Conservation (phyloP, 2,113 vertebrate species). For the Plotosus lineatus region DNA sequence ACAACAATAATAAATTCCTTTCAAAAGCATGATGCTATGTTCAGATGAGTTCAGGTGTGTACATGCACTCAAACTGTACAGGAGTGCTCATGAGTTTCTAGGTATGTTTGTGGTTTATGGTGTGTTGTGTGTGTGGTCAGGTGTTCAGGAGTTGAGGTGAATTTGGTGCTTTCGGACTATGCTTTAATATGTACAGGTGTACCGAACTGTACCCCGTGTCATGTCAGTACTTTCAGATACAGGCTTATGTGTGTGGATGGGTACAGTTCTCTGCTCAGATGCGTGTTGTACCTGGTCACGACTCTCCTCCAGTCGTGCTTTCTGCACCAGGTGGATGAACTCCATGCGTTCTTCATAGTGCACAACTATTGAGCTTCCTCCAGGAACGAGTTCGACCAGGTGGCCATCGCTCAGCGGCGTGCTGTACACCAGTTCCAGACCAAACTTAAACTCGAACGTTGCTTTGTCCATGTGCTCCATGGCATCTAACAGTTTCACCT, state of each 20-base stretch:
- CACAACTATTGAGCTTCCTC: conserved; percentile 79
- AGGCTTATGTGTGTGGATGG: neutral
- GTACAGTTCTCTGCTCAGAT: neutral
- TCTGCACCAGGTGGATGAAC: conserved; percentile 88
- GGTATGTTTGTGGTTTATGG: neutral
- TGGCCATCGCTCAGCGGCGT: conserved; percentile 87
- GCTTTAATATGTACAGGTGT: neutral
- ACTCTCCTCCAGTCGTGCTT: conserved; percentile 88
- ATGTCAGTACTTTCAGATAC: no score
- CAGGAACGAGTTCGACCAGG: conserved; percentile 86
- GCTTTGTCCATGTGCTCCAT: conserved; percentile 96
- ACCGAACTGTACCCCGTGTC: neutral
- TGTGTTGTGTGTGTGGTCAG: neutral
- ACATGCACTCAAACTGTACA: neutral
- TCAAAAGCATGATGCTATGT: neutral
- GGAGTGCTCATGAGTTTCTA: neutral
- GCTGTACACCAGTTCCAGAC: conserved; percentile 90
- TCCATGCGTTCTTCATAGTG: conserved; percentile 85
- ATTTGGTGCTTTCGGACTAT: neutral
- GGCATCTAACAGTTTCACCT: conserved; percentile 95
- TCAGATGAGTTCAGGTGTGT: no score
- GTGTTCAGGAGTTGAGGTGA: neutral
- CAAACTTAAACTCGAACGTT: conserved; percentile 94
- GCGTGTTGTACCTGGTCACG: conserved; percentile 82
- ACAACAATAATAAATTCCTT: neutral